These are phyloP conservation scores for Penaeus indicus DNA, from an alignment of 1,140 invertebrate species.

Conservation along the genomic window DNA sequence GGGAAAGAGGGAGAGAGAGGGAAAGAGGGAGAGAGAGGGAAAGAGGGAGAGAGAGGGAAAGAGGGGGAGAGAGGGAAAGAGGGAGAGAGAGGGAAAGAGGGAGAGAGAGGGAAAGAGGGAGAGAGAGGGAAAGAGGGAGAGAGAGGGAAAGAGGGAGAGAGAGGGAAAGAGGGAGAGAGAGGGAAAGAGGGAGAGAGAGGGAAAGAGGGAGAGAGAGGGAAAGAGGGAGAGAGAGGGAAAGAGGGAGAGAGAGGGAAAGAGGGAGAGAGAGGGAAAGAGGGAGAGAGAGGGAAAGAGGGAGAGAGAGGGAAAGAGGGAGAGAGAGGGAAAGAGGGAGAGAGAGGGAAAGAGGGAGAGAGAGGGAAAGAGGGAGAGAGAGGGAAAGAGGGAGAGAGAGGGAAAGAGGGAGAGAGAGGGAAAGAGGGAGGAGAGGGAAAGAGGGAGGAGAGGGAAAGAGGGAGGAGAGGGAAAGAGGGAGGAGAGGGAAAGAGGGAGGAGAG, in stretches of 20 bases:
- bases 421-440: neutral
- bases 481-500: neutral
- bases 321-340: neutral
- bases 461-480: no score
- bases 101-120: neutral
- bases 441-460: no score
- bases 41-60: neutral
- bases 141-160: neutral
- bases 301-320: neutral
- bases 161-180: neutral
- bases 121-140: neutral
- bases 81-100: neutral
- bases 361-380: neutral
- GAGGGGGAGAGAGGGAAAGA: neutral
- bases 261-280: neutral
- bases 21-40: neutral
- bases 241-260: neutral
- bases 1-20: neutral
- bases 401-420: neutral
- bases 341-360: neutral
- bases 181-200: neutral
- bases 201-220: neutral
- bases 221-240: neutral
- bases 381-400: no score
- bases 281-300: no score